These are phyloP conservation scores for Bradysia coprophila DNA, from an alignment of 1,140 invertebrate species.

Conservation along the genomic window DNA sequence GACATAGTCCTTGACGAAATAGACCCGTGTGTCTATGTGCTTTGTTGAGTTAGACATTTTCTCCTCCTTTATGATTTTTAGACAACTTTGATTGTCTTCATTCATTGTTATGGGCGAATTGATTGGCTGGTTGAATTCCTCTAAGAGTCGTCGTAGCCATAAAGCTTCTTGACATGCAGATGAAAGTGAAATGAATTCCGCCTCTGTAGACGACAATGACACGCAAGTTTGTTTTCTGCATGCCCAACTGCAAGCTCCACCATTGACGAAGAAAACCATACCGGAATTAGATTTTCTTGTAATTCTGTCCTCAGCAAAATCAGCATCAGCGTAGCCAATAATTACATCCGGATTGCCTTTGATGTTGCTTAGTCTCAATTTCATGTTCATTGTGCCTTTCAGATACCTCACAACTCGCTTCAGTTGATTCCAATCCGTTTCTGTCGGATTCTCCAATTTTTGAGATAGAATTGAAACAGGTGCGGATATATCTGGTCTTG, in stretches of 20 bases:
- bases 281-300: constrained; percentile 11
- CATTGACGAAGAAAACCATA: constrained; percentile 6
- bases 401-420: background rate
- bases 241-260: constrained; percentile 6
- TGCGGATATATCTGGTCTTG: constrained; percentile 7
- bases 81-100: no score
- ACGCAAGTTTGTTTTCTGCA: constrained; percentile 11
- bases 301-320: constrained; percentile 8
- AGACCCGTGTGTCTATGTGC: no score
- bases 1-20: no score
- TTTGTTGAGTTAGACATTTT: no score
- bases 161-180: constrained; percentile 6
- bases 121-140: constrained; percentile 4
- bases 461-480: no score
- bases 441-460: background rate
- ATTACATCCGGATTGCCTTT: background rate
- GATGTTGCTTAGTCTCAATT: background rate
- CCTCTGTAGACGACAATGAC: constrained; percentile 4
- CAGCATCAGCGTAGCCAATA: constrained; percentile 6
- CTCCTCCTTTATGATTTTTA: no score
- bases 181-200: constrained; percentile 5
- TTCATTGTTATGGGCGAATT: no score
- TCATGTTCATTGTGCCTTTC: background rate
- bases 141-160: constrained; percentile 7
- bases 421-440: background rate